A percentile compares a stretch with the other conserved stretches of the same genome.
Evolutionary conservation across 2,888 invertebrate species (phyloP).

Genomic region (Odontocerum albicorne): DNA sequence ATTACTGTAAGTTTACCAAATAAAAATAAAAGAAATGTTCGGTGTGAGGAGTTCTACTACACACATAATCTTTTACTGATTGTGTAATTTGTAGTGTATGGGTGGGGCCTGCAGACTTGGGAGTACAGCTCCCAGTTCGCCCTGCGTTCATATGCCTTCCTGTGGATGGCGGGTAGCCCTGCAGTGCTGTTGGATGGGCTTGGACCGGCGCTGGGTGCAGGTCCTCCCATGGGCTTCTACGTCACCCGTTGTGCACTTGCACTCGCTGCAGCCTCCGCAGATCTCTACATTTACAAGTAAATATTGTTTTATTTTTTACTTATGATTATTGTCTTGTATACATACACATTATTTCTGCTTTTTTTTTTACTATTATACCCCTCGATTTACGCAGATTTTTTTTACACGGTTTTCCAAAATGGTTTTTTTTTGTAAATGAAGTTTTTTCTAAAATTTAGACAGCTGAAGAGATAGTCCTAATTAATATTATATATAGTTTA

Average conservation of each 20-base stretch:
- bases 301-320: neutral
- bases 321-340: too few relatives aligned
- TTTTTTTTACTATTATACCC: too few relatives aligned
- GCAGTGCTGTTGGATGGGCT: constrained; percentile 76
- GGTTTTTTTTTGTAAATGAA: too few relatives aligned
- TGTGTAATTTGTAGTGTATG: constrained; percentile 68
- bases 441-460: too few relatives aligned
- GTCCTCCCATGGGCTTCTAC: constrained; percentile 84
- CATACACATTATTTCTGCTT: too few relatives aligned
- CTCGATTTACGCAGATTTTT: too few relatives aligned
- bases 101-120: constrained; percentile 97
- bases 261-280: constrained; percentile 77
- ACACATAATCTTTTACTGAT: neutral
- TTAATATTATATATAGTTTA: too few relatives aligned
- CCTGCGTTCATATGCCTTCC: constrained; percentile 91
- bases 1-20: too few relatives aligned
- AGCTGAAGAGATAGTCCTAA: too few relatives aligned
- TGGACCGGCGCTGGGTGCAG: constrained; percentile 79
- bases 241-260: constrained; percentile 81
- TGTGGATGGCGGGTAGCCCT: constrained; percentile 87
- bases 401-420: too few relatives aligned
- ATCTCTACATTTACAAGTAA: constrained; percentile 94
- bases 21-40: neutral
- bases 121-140: constrained; percentile 97
- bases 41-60: neutral